Evolutionary conservation across 2,797 vertebrate genomes (phyloP).

Genomic region (Neosalanx taihuensis): DNA sequence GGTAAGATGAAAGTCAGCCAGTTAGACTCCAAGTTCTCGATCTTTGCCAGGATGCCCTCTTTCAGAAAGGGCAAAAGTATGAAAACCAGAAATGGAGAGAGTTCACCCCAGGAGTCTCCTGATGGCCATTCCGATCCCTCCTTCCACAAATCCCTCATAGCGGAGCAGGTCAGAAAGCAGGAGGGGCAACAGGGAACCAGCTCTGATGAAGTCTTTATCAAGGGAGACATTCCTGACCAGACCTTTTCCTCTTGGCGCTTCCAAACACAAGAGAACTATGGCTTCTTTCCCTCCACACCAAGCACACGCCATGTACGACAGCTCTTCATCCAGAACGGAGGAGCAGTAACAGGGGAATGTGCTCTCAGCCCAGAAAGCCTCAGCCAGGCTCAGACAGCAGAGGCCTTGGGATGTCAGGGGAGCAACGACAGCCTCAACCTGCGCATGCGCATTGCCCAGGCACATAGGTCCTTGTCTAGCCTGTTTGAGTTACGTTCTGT

Average conservation of each 20-base stretch:
- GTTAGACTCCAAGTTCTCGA: slow-evolving; percentile 65
- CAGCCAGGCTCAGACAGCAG: slow-evolving; percentile 44
- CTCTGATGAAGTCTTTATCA: slow-evolving; percentile 67
- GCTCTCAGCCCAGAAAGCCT: slow-evolving; percentile 39
- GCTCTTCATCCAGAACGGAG: slow-evolving; percentile 28
- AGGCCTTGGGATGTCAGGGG: slow-evolving; percentile 60
- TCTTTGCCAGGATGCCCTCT: slow-evolving; percentile 78
- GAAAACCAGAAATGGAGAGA: slow-evolving; percentile 38
- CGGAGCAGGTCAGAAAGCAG: slow-evolving; percentile 42
- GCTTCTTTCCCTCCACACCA: slow-evolving; percentile 27
- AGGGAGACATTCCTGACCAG: slow-evolving; percentile 51
- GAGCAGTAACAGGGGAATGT: slow-evolving; percentile 22
- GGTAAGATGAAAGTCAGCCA: slow-evolving; percentile 54
- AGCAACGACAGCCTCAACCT: slow-evolving; percentile 77
- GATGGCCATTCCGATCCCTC: slow-evolving; percentile 37
- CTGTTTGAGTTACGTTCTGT: slow-evolving; percentile 81
- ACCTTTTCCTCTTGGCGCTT: slow-evolving; percentile 46
- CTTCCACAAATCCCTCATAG: slow-evolving; percentile 25
- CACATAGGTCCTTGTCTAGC: slow-evolving; percentile 84
- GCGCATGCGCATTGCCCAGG: slow-evolving; percentile 77
- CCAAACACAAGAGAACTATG: slow-evolving; percentile 46
- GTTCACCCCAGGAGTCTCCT: slow-evolving; percentile 25
- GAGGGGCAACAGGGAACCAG: slow-evolving; percentile 47
- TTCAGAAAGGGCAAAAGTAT: slow-evolving; percentile 64
- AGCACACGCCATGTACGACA: slow-evolving; percentile 36